Base-by-base conservation (phyloP, 2,113 vertebrate species). In the Nestor notabilis region DNA sequence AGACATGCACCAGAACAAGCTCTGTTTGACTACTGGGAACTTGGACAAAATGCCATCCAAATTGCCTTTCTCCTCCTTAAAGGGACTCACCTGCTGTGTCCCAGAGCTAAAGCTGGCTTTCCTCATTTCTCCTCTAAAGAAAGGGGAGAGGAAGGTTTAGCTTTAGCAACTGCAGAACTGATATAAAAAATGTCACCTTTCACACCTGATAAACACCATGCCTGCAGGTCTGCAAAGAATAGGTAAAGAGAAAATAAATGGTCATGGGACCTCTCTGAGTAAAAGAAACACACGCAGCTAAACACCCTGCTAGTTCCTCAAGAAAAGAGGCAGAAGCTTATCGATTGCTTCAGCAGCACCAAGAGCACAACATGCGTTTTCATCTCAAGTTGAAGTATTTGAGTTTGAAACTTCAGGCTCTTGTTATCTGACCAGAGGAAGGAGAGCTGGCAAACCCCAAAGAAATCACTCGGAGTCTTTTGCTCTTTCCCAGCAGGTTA, bases 401-500 rank as follows among this genome's bases (percentile, higher is more conserved):
- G 64, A 68, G 52, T 60, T 39, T 68, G 71, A 83, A 90, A 84
- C 79, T 70, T 78, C 76, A 71, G 12, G 11, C 43, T 60, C 31
- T 37, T 78, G 64, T 60, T 86, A 90, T 29, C 60, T 56, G 76
- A 50, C n/a, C 9, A 1, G 11, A 86, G 64, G 41, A 82, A 52
- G 61, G 47, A n/a, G 3, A 2, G 17, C 56, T 77, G 84, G 72
- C 35, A 94, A 95, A 69, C 9, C 19, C 2, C 0, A 60, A 53
- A 68, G 35, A 82, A 89, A 81, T 58, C 58, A 35, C 84, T 50
- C 2, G 2, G 37, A 83, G 50, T 37, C 33, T 90, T 76, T 27
- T 39, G 33, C 77, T 94, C 65, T 74, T 83, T 89, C 74, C 61
- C 81, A 95, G 69, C 35, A 95, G 52, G 46, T 96, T 76, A 91